Conservation (phyloP, 2,888 invertebrate genomes). For the Drosophila hamatofila region DNA sequence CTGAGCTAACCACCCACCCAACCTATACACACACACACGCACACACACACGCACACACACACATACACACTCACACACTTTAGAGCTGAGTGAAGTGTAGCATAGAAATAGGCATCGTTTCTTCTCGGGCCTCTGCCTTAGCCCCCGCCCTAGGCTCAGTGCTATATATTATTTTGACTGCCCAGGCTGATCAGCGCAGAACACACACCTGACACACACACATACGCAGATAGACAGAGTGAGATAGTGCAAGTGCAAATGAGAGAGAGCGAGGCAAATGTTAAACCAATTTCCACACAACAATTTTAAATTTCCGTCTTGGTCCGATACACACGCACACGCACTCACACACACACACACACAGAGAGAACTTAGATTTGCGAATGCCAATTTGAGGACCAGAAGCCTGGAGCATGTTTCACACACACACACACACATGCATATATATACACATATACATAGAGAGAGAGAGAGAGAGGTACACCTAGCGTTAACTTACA, state of each 20-base stretch:
- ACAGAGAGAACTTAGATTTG: constrained; percentile 62
- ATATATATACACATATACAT: not conserved
- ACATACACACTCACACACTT: constrained; percentile 29
- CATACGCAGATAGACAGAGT: constrained; percentile 11
- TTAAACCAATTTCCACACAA: constrained; percentile 75
- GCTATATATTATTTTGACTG: constrained; percentile 54
- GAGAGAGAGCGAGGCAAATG: constrained; percentile 35
- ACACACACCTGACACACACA: constrained; percentile 55
- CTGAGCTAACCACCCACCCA: constrained; percentile 13
- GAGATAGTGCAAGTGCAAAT: not conserved
- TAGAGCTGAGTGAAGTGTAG: constrained; percentile 63
- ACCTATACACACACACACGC: constrained; percentile 20
- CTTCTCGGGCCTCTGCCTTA: constrained; percentile 9
- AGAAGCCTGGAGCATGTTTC: constrained; percentile 41
- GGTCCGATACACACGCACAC: constrained; percentile 29
- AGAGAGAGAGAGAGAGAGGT: not conserved
- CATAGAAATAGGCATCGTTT: constrained; percentile 52
- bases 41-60: constrained; percentile 28
- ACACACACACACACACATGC: constrained; percentile 22
- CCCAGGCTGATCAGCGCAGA: constrained; percentile 53
- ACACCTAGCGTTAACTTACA: constrained; percentile 64
- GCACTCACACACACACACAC: constrained; percentile 36
- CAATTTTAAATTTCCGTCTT: constrained; percentile 75
- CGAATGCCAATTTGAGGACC: constrained; percentile 69
- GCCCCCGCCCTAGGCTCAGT: constrained; percentile 20